Conservation (phyloP, 2,888 invertebrate species). For the Lepidochitona cinerea region DNA sequence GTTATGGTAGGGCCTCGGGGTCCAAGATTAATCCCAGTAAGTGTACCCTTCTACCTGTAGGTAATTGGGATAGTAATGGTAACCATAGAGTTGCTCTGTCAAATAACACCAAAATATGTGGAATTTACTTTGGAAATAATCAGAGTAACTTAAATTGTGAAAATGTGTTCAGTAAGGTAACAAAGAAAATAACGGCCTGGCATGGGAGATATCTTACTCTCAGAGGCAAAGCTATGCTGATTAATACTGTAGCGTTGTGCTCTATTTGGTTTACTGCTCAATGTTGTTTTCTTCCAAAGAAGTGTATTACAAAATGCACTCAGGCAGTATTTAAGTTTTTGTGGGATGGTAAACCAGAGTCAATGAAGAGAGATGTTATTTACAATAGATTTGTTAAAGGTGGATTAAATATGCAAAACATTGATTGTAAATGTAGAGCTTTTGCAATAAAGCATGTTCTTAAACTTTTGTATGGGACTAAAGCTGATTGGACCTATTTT, state of each 20-base stretch:
- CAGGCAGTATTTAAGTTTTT: neutral
- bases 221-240: neutral
- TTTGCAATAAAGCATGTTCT: neutral
- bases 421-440: neutral
- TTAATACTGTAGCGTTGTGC: neutral
- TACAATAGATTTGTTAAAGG: neutral
- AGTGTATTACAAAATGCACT: neutral
- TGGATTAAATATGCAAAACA: neutral
- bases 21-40: slow-evolving; percentile 29
- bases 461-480: neutral
- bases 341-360: neutral
- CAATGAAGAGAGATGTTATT: neutral
- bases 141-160: neutral
- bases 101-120: neutral
- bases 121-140: neutral
- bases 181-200: neutral
- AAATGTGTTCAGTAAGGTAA: neutral
- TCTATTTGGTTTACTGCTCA: neutral
- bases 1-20: slow-evolving; percentile 21
- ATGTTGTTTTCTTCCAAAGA: neutral
- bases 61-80: slow-evolving; percentile 33
- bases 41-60: slow-evolving; percentile 26
- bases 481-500: neutral
- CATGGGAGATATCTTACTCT: neutral
- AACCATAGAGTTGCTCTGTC: slow-evolving; percentile 21